phyloP scores from a whole-genome alignment of 2,888 invertebrate genomes.

The Apotomis capreana region DNA sequence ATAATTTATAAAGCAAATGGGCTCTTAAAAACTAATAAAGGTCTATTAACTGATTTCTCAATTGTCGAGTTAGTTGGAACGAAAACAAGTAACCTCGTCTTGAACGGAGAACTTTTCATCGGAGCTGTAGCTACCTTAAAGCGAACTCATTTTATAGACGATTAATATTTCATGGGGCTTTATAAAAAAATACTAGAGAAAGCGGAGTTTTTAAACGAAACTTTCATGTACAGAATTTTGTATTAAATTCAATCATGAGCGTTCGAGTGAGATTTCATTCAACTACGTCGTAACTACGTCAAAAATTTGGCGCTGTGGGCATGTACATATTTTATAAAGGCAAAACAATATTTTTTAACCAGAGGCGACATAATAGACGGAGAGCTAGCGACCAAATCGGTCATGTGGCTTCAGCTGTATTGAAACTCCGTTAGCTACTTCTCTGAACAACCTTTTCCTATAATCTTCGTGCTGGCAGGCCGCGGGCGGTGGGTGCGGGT shows the following conservation, averaged over 20 bases:
- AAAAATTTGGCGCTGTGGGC: too few species aligned
- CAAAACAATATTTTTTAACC: slow-evolving; percentile 9
- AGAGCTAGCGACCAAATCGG: too few species aligned
- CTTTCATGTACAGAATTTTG: slow-evolving; percentile 34
- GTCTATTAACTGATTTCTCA: not conserved
- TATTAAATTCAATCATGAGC: slow-evolving; percentile 35
- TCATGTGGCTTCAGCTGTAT: too few species aligned
- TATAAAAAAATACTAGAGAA: slow-evolving; percentile 35
- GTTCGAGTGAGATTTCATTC: slow-evolving; percentile 36
- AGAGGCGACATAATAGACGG: too few species aligned
- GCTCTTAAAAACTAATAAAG: not conserved
- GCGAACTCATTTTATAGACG: slow-evolving; percentile 31
- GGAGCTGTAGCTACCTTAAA: slow-evolving; percentile 10
- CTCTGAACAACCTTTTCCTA: too few species aligned
- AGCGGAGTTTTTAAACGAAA: slow-evolving; percentile 30
- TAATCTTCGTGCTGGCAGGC: too few species aligned
- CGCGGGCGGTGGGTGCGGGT: too few species aligned
- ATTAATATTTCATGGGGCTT: slow-evolving; percentile 33
- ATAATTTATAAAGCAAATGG: slow-evolving; percentile 6
- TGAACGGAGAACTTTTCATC: slow-evolving; percentile 6
- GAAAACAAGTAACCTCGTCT: slow-evolving; percentile 9
- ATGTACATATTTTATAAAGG: not conserved
- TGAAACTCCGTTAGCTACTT: too few species aligned
- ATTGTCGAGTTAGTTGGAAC: not conserved
- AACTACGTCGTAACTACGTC: slow-evolving; percentile 9